Conservation (phyloP, 1,140 invertebrate species). For the Helicoverpa armigera region DNA sequence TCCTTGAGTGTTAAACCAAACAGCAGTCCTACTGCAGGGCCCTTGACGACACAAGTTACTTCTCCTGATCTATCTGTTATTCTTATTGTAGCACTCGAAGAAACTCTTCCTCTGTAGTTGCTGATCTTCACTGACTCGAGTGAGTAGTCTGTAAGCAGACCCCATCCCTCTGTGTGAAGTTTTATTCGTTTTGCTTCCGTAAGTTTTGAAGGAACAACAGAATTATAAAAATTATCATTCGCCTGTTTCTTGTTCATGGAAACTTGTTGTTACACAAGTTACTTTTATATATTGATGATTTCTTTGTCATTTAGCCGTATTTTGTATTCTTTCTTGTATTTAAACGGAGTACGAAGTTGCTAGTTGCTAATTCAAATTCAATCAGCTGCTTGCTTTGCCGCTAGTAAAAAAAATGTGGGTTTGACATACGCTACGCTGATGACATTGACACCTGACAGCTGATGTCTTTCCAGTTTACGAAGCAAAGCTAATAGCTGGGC, state of each 20-base stretch:
- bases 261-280: neutral
- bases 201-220: constrained; percentile 68
- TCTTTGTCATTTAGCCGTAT: too few species aligned
- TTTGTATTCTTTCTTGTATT: too few species aligned
- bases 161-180: constrained; percentile 70
- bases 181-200: constrained; percentile 70
- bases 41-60: constrained; percentile 74
- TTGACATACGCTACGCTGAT: too few species aligned
- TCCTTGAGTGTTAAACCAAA: constrained; percentile 72
- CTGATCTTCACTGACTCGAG: constrained; percentile 82
- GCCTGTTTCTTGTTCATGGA: constrained; percentile 44
- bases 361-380: too few species aligned
- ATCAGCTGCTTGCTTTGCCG: too few species aligned
- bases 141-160: constrained; percentile 73
- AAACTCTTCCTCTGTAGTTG: constrained; percentile 58
- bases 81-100: constrained; percentile 72
- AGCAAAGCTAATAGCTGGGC: too few species aligned
- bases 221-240: constrained; percentile 61
- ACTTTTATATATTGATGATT: too few species aligned
- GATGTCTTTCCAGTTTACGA: too few species aligned
- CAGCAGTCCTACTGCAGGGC: constrained; percentile 66
- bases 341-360: too few species aligned
- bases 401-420: too few species aligned
- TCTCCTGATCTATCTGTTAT: constrained; percentile 73
- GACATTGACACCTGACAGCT: too few species aligned